A percentile compares a stretch with the other conserved stretches of the same genome.
phyloP scores from a whole-genome alignment of 1,140 invertebrate genomes.

The Hyposmocoma kahamanoa region DNA sequence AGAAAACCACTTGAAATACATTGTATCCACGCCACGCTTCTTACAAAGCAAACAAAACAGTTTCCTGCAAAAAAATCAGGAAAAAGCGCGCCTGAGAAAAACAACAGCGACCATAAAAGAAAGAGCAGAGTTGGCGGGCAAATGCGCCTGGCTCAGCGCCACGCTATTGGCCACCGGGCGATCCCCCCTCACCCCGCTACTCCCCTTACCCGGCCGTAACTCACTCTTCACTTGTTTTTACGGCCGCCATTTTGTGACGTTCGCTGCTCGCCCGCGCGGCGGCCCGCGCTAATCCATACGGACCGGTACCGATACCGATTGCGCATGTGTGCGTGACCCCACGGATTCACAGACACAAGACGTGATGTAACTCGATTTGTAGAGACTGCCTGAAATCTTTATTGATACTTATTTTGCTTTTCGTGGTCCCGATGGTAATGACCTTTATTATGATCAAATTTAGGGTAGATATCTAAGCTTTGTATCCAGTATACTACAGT shows the following conservation, averaged over 20 bases:
- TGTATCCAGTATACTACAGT: too few relatives aligned
- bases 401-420: too few relatives aligned
- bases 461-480: too few relatives aligned
- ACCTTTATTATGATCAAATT: too few relatives aligned
- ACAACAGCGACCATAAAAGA: constrained; percentile 67
- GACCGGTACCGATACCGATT: background rate
- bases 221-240: constrained; percentile 73
- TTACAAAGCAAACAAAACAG: constrained; percentile 69
- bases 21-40: constrained; percentile 35
- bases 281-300: constrained; percentile 52
- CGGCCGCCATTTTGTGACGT: constrained; percentile 72
- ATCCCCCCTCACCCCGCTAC: constrained; percentile 22
- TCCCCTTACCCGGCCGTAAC: constrained; percentile 50
- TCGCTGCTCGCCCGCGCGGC: constrained; percentile 59
- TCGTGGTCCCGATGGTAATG: too few relatives aligned
- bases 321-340: constrained; percentile 40
- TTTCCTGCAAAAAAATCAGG: constrained; percentile 63
- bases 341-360: background rate
- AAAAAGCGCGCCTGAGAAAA: constrained; percentile 67
- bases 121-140: constrained; percentile 66
- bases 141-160: constrained; percentile 46
- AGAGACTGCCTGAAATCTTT: too few relatives aligned
- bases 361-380: too few relatives aligned
- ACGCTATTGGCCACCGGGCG: constrained; percentile 46
- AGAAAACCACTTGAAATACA: constrained; percentile 56